Evolutionary conservation across 2,797 vertebrate genomes (phyloP), one percentile per base, ranked within the genome.

Genomic region (Squalus acanthias): DNA sequence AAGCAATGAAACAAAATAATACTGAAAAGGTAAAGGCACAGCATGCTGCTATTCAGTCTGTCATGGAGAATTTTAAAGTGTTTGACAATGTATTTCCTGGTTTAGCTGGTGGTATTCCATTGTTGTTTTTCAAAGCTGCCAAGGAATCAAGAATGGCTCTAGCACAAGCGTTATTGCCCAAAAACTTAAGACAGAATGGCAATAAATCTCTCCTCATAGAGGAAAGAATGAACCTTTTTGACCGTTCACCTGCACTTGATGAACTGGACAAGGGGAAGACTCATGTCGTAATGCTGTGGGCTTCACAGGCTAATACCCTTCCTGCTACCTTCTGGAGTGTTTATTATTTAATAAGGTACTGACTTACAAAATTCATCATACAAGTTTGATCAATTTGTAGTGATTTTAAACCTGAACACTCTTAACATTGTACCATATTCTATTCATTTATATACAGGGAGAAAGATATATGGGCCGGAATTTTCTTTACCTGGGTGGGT

Each of bases 281-380:
- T 6, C 97, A 97, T 3, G 95, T 97, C 15, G 96, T 96, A 96
- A 97, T 97, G 96, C 96, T 97, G 33, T 97, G 97, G 97, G 97
- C 97, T 2, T 97, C 97, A 24, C 97, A 97, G 96, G 97, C 97
- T 79, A 97, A 97, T 95, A 97, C 97, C 8, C 70, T 97, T 33
- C 97, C 97, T 0, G 96, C 97, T 50, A 96, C 97, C 33, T 97
- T 97, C 96, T 97, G 97, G 97, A 97, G 97, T 89, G 96, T 97
- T 65, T 97, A 97, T 82, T 96, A 97, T 95, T 97, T 97, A 91
- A 96, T 97, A 87, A 97, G 97, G 97, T 97, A 92, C 24, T 53
- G 50, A 95, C 26, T 95, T 57, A 29, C 50, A 95, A 70, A 57
- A 10, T 76, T 69, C n/a, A 24, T 46, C 3, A 1, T 69, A 46